phyloP scores from a whole-genome alignment of 2,888 invertebrate species.

The Allophyes oxyacanthae region DNA sequence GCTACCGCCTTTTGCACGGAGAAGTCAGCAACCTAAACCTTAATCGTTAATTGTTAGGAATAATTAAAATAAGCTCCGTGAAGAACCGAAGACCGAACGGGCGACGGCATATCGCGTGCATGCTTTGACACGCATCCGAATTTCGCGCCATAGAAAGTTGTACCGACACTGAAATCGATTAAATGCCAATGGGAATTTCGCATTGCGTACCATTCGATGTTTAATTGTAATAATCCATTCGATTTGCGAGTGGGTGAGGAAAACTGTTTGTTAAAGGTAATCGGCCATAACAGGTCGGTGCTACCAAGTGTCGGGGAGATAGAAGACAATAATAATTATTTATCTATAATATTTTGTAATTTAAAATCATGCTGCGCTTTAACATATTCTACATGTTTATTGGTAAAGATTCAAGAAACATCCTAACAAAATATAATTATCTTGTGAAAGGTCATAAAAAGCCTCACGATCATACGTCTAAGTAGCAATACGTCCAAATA shows the following conservation, averaged over 20 bases:
- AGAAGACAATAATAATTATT: background rate
- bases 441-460: too few relatives aligned
- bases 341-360: too few relatives aligned
- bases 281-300: slow-evolving; percentile 36
- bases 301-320: slow-evolving; percentile 32
- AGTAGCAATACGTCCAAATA: too few relatives aligned
- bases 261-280: slow-evolving; percentile 37
- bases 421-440: too few relatives aligned
- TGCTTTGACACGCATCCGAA: slow-evolving; percentile 50
- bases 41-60: slow-evolving; percentile 47
- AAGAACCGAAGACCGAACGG: slow-evolving; percentile 14
- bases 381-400: too few relatives aligned
- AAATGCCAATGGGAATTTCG: slow-evolving; percentile 56
- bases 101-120: slow-evolving; percentile 48
- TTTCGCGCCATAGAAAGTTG: slow-evolving; percentile 66
- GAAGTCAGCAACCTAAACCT: slow-evolving; percentile 39
- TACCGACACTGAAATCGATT: slow-evolving; percentile 64
- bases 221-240: slow-evolving; percentile 49
- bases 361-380: too few relatives aligned
- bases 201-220: slow-evolving; percentile 28
- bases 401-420: too few relatives aligned
- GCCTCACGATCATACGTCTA: too few relatives aligned
- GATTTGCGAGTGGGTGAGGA: slow-evolving; percentile 34
- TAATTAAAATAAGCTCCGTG: slow-evolving; percentile 30
- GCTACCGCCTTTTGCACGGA: slow-evolving; percentile 48